Percentiles rank a stretch among this genome's conserved stretches.
Conservation (phyloP, 2,888 invertebrate species). For the Acleris sparsana region DNA sequence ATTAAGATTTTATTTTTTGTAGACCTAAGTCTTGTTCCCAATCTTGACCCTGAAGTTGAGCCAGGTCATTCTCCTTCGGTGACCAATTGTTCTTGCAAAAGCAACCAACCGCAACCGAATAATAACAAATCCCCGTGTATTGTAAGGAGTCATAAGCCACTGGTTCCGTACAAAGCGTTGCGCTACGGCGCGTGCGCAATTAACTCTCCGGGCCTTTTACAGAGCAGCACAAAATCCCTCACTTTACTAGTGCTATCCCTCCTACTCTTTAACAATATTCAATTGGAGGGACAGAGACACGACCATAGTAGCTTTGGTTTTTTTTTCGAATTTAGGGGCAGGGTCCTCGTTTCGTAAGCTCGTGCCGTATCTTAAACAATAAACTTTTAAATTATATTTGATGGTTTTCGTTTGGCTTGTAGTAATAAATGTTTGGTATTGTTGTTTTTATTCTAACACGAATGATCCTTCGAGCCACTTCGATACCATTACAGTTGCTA, state of each 20-base stretch:
- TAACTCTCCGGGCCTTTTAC: neutral
- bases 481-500: too few species aligned
- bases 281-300: too few species aligned
- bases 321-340: neutral
- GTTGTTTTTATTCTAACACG: too few species aligned
- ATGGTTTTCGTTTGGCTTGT: neutral
- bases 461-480: too few species aligned
- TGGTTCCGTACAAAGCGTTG: conserved; percentile 29
- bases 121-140: conserved; percentile 23
- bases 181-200: conserved; percentile 28
- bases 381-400: conserved; percentile 1
- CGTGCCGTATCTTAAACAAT: conserved; percentile 2
- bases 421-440: too few species aligned
- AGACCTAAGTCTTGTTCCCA: neutral
- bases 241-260: too few species aligned
- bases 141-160: conserved; percentile 35
- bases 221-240: too few species aligned
- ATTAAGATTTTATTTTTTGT: too few species aligned
- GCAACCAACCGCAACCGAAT: conserved; percentile 16
- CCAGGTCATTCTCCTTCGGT: conserved; percentile 6
- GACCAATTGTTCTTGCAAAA: conserved; percentile 15
- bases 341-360: conserved; percentile 5
- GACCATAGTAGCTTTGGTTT: too few species aligned
- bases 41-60: conserved; percentile 4
- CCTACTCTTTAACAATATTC: too few species aligned